phyloP scores from a whole-genome alignment of 64 coral and sea anemone genomes.

The Dendrophyllia cribrosa region DNA sequence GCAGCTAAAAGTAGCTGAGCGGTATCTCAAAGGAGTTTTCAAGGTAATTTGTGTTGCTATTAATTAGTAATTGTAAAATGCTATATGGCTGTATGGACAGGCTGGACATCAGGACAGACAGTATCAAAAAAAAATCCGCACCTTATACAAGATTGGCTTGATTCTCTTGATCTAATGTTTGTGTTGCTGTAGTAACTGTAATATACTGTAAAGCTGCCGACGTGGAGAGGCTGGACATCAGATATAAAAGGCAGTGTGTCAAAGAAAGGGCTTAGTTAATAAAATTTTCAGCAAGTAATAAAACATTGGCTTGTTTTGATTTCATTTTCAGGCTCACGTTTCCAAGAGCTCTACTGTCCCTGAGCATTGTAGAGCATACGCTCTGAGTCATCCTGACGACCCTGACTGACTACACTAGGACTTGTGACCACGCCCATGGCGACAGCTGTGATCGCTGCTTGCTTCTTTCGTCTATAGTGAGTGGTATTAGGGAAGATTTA shows the following conservation, averaged over 20 bases:
- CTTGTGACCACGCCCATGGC: background rate
- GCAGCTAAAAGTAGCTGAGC: slow-evolving; percentile 23
- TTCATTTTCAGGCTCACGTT: slow-evolving; percentile 23
- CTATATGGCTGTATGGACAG: background rate
- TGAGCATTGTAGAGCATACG: too few relatives aligned
- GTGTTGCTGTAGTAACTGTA: background rate
- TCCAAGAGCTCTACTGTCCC: slow-evolving; percentile 14
- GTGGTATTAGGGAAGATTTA: background rate
- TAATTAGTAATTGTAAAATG: slow-evolving; percentile 22
- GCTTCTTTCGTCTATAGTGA: background rate
- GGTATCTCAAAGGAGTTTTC: background rate
- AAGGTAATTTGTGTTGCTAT: slow-evolving; percentile 27
- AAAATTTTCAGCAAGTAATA: too few relatives aligned
- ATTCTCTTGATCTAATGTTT: too few relatives aligned
- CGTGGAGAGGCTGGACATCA: background rate
- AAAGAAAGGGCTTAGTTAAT: too few relatives aligned
- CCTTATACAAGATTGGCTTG: too few relatives aligned
- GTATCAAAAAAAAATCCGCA: slow-evolving; percentile 4
- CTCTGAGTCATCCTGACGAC: slow-evolving; percentile 14
- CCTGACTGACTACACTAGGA: background rate
- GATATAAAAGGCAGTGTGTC: background rate
- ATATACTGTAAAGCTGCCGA: background rate
- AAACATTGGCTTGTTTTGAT: slow-evolving; percentile 25
- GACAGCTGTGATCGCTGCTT: slow-evolving; percentile 1
- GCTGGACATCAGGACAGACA: background rate